Evolutionary conservation across 2,888 invertebrate genomes (phyloP).

Genomic region (Chorisops tibialis): DNA sequence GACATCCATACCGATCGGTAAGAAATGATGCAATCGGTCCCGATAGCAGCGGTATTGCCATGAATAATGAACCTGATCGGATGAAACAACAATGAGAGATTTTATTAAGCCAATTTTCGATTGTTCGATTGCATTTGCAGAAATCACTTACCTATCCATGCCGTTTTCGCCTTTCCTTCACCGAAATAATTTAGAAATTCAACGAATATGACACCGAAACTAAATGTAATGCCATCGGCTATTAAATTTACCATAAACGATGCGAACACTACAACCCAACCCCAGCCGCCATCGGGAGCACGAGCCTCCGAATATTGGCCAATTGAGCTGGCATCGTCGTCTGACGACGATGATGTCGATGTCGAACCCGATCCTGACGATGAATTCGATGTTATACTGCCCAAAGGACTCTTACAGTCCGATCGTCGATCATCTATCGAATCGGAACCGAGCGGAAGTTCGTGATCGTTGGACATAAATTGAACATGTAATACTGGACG

Average conservation of each 20-base stretch:
- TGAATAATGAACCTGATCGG: constrained; percentile 64
- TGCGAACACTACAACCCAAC: constrained; percentile 88
- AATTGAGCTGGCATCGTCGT: constrained; percentile 62
- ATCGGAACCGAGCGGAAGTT: background rate
- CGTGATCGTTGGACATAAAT: constrained; percentile 45
- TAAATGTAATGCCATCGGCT: constrained; percentile 89
- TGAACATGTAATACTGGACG: constrained; percentile 58
- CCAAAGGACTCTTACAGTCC: constrained; percentile 35
- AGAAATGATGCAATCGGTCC: constrained; percentile 82
- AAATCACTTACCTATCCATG: constrained; percentile 64
- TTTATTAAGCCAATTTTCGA: no score
- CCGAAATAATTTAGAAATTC: constrained; percentile 82
- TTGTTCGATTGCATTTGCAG: no score
- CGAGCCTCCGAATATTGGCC: constrained; percentile 64
- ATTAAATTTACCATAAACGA: constrained; percentile 87
- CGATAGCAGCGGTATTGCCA: constrained; percentile 84
- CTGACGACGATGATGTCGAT: constrained; percentile 54
- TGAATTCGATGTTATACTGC: constrained; percentile 46
- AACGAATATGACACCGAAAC: constrained; percentile 85
- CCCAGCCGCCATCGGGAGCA: constrained; percentile 88
- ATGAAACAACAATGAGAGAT: no score
- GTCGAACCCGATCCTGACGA: constrained; percentile 49
- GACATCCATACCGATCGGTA: constrained; percentile 79
- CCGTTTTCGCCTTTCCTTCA: constrained; percentile 80
- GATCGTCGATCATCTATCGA: background rate